Evolutionary conservation across 2,113 vertebrate genomes (phyloP).

Genomic region (Colistium nudipinnis): DNA sequence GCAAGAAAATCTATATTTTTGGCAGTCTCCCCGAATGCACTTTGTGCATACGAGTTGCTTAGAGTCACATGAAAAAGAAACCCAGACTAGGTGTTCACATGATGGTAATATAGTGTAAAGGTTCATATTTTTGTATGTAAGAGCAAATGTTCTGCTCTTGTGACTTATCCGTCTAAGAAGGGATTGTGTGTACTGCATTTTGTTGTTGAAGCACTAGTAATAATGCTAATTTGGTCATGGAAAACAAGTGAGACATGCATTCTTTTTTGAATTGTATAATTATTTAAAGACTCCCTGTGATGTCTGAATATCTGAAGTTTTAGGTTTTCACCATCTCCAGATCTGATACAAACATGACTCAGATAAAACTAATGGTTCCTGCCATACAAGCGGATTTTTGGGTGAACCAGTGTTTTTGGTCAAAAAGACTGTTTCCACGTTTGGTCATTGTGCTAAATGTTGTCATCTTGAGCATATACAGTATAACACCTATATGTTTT

Average conservation of each 20-base stretch:
- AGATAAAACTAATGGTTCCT: conserved; percentile 1
- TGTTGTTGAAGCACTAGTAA: no score
- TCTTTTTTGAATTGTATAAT: no score
- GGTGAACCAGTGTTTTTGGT: background rate
- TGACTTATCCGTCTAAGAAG: conserved; percentile 19
- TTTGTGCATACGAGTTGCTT: background rate
- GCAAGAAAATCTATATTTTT: background rate
- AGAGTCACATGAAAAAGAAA: conserved; percentile 16
- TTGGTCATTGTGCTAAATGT: conserved; percentile 8
- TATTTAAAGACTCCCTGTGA: background rate
- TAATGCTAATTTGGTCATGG: no score
- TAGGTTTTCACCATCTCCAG: background rate
- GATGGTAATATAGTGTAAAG: conserved; percentile 6
- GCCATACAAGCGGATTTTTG: background rate
- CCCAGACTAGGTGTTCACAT: background rate
- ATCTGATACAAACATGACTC: conserved; percentile 20
- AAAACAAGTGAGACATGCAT: conserved; percentile 34
- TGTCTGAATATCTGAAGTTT: conserved; percentile 9
- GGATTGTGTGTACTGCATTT: background rate
- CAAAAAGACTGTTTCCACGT: background rate
- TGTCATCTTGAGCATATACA: background rate
- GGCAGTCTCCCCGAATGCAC: background rate
- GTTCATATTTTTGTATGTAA: conserved; percentile 25
- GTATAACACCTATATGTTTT: background rate
- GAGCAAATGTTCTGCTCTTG: conserved; percentile 8